Evolutionary conservation across 2,888 invertebrate species (phyloP), one percentile per base, ranked within the genome.

Genomic region (Parapristionchus giblindavisi): DNA sequence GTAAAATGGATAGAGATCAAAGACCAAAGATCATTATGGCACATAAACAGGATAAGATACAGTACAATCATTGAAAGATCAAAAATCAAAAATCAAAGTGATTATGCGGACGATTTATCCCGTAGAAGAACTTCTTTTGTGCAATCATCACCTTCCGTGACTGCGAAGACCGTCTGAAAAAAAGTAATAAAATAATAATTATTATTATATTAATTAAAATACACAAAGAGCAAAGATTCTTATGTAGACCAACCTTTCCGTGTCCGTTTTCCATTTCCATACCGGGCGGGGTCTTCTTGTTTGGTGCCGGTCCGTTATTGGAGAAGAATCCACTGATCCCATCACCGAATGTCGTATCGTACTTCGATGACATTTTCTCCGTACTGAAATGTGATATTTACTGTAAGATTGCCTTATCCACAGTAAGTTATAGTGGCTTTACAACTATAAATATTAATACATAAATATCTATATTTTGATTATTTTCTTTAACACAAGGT

Each of bases 301-400:
- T 68, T 36, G 8, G 32, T n/a, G 32, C n/a, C 43, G 17, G 38
- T 65, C 63, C 63, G 27, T 32, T 52, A 56, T 54, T 56, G 5
- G 71, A 71, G 58, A 51, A 68, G 34, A 75, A 56, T 68, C 75
- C 75, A 34, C 65, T 54, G 65, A 75, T 11, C 43, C 36, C 58
- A 1, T 75, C 75, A 2, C 75, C 75, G 58, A 75, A 75, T 32
- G 75, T 75, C 17, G 63, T 75, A n/a, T 75, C 75, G 68, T 66
- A 68, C 52, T 75, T 66, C 21, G 65, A 54, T 1, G 75, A 65
- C 32, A 63, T 66, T 48, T 75, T 75, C 56, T 75, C 75, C 21
- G 66, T 63, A 3, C 75, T 75, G 48, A 29, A 75, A 68, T 36
- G 34, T 14, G n/a, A 6, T 54, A n/a, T 43, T 14, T 17, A 43